Conservation (phyloP, 30 jellyfish, hydroid and myxozoan genomes). For the Chironex yamaguchii region DNA sequence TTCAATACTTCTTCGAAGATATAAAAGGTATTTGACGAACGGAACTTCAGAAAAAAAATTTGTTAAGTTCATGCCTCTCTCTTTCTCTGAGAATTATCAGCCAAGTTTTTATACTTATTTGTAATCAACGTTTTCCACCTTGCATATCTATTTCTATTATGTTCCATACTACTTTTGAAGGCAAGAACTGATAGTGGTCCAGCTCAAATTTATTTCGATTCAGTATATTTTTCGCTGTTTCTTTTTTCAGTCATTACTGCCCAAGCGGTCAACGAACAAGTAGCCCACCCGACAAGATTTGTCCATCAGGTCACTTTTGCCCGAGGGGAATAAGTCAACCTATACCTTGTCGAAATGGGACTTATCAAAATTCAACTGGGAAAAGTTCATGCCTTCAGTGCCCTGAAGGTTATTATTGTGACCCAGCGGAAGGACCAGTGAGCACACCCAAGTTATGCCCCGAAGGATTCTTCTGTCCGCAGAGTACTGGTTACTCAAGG, state of each 20-base stretch:
- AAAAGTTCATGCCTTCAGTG: conserved; percentile 77
- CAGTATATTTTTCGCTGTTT: neutral
- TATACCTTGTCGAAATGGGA: conserved; percentile 86
- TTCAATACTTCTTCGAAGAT: too few species aligned
- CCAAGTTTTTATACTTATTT: too few species aligned
- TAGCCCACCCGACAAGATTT: conserved; percentile 79
- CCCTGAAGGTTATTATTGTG: conserved; percentile 94
- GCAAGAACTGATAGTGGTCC: neutral
- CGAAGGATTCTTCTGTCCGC: conserved; percentile 86
- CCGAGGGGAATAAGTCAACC: conserved; percentile 76
- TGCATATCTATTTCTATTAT: too few species aligned
- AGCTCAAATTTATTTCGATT: conserved; percentile 17
- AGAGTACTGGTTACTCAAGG: conserved; percentile 50
- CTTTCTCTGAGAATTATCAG: too few species aligned
- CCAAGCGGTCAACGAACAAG: conserved; percentile 89
- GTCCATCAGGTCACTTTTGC: conserved; percentile 93
- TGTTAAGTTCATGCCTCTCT: too few species aligned
- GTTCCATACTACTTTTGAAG: neutral
- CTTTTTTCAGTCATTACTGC: conserved; percentile 77
- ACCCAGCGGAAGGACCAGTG: conserved; percentile 95
- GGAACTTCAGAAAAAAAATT: too few species aligned
- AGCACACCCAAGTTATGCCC: conserved; percentile 88
- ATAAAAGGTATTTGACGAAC: too few species aligned
- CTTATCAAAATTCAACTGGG: conserved; percentile 89
- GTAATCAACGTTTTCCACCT: too few species aligned